Conservation (phyloP, 2,113 vertebrate genomes). For the Hylia prasina region DNA sequence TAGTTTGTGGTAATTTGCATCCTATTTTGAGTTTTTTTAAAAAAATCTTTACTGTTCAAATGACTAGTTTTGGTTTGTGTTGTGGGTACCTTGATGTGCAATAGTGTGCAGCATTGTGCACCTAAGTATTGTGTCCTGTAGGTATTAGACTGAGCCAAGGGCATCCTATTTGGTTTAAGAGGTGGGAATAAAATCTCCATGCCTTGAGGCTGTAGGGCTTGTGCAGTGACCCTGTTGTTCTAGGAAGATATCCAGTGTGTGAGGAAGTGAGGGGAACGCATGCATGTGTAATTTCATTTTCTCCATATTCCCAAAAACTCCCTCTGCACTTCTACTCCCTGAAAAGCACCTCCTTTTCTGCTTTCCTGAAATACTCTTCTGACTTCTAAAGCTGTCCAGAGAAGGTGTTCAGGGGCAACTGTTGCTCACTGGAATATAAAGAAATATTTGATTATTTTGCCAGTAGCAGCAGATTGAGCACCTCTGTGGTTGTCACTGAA, state of each 20-base stretch:
- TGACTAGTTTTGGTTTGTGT: neutral
- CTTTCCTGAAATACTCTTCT: neutral
- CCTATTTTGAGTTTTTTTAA: neutral
- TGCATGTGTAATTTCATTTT: neutral
- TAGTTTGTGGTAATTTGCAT: neutral
- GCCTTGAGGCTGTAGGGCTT: neutral
- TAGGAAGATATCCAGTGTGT: neutral
- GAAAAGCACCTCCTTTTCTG: neutral
- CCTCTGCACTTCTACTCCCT: neutral
- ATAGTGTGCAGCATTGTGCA: rapidly evolving
- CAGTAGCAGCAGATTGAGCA: neutral
- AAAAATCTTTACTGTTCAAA: neutral
- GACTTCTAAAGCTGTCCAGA: neutral
- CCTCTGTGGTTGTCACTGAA: neutral
- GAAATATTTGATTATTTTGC: neutral
- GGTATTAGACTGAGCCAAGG: neutral
- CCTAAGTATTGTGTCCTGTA: neutral
- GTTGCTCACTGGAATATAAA: neutral
- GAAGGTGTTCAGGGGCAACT: neutral
- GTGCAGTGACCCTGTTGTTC: neutral
- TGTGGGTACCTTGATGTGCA: neutral
- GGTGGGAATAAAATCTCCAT: neutral
- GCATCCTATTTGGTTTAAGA: neutral
- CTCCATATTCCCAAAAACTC: neutral
- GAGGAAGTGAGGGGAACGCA: neutral